A percentile compares a stretch with the other conserved stretches of the same genome.
These are phyloP conservation scores for Trematomus bernacchii DNA, from an alignment of 2,797 vertebrate genomes.

Conservation along the genomic window DNA sequence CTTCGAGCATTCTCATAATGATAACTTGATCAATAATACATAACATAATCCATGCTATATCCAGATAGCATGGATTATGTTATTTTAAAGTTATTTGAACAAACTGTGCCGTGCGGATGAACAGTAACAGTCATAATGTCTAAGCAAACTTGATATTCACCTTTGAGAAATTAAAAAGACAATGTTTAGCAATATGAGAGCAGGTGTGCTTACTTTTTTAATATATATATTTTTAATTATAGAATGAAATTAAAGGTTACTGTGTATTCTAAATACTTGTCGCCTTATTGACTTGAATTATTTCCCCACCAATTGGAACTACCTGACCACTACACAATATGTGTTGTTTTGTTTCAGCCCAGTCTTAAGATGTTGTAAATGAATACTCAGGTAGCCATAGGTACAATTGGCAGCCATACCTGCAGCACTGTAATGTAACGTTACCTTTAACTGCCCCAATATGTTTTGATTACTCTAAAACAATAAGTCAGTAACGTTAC, in stretches of 20 bases:
- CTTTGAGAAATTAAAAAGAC: background rate
- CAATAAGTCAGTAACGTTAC: background rate
- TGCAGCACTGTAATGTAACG: background rate
- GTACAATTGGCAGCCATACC: background rate
- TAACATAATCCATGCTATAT: background rate
- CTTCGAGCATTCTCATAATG: slow-evolving; percentile 43
- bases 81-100: background rate
- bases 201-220: background rate
- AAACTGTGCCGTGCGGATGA: background rate
- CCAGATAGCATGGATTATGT: background rate
- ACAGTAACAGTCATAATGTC: background rate
- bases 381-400: background rate
- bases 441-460: background rate
- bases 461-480: no score
- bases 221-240: no score
- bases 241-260: no score
- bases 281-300: no score
- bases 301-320: no score
- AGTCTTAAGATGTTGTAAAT: background rate
- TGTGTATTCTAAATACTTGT: no score
- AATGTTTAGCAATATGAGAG: background rate
- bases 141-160: background rate
- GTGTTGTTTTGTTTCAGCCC: background rate
- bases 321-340: background rate
- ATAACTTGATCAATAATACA: background rate